A percentile compares a stretch with the other conserved stretches of the same genome.
Conservation (phyloP, 1,140 invertebrate genomes). For the Bilobella aurantiaca region DNA sequence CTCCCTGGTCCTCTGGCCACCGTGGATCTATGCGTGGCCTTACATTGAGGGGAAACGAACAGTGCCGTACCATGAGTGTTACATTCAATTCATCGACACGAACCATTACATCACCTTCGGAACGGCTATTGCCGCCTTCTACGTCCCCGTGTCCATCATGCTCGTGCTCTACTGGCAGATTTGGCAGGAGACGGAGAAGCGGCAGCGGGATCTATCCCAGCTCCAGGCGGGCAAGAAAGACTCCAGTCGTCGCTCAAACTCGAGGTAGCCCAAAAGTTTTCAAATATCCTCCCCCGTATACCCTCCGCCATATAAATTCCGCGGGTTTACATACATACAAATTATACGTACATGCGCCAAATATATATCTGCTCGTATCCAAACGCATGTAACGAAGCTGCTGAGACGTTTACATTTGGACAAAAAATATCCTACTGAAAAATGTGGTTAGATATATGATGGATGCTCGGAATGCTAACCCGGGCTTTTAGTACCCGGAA, state of each 20-base stretch:
- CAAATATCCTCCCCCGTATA: too few relatives aligned
- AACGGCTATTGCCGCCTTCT: slow-evolving; percentile 92
- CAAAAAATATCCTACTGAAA: too few relatives aligned
- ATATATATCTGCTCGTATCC: too few relatives aligned
- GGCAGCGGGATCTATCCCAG: slow-evolving; percentile 90
- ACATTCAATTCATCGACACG: slow-evolving; percentile 97
- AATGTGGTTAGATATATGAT: too few relatives aligned
- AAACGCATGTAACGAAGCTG: too few relatives aligned
- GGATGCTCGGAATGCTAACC: too few relatives aligned
- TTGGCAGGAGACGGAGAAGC: slow-evolving; percentile 90
- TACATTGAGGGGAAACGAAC: slow-evolving; percentile 88
- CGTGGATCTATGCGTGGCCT: slow-evolving; percentile 99
- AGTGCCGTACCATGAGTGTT: slow-evolving; percentile 80
- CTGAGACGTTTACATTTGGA: too few relatives aligned
- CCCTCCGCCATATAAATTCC: too few relatives aligned
- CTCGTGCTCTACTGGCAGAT: slow-evolving; percentile 83
- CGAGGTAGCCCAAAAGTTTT: slow-evolving; percentile 60
- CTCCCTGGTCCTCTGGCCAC: slow-evolving; percentile 84
- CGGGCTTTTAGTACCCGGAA: too few relatives aligned
- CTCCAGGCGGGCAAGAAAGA: slow-evolving; percentile 84
- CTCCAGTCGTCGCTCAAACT: slow-evolving; percentile 79
- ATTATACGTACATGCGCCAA: too few relatives aligned
- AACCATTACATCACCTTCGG: slow-evolving; percentile 95
- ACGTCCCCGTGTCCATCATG: slow-evolving; percentile 92
- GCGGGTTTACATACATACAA: too few relatives aligned